A percentile compares a stretch with the other conserved stretches of the same genome.
phyloP scores from a whole-genome alignment of 2,797 vertebrate genomes.

The Avahi laniger region DNA sequence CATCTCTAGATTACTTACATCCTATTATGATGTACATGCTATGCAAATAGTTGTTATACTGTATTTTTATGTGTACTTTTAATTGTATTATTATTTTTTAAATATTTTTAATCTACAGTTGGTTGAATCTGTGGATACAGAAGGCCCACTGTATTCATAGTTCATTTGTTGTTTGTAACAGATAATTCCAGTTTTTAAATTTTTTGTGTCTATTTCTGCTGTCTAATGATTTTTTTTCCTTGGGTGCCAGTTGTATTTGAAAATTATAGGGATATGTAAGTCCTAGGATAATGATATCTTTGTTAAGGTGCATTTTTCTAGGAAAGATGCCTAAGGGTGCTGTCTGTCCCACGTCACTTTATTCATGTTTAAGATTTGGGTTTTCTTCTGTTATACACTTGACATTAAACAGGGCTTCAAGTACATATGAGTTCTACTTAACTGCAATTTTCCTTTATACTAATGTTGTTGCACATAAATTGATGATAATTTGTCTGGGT shows the following conservation, averaged over 20 bases:
- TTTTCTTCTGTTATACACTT: neutral
- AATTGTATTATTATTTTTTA: neutral
- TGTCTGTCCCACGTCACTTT: neutral
- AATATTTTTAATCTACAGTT: neutral
- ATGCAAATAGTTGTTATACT: neutral
- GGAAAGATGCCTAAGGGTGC: neutral
- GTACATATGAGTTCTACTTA: neutral
- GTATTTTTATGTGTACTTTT: neutral
- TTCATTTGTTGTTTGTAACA: neutral
- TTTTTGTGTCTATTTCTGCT: neutral
- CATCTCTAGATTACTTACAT: neutral
- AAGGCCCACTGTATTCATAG: neutral
- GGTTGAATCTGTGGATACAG: neutral
- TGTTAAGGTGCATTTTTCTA: neutral
- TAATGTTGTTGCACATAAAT: neutral
- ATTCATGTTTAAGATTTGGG: neutral
- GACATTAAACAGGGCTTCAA: neutral
- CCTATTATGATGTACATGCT: neutral
- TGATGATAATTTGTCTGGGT: neutral
- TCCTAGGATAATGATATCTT: neutral
- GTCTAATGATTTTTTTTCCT: neutral
- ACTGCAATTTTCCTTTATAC: neutral
- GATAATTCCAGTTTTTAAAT: slow-evolving; percentile 22
- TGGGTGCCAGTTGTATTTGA: neutral
- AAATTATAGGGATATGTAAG: neutral